Evolutionary conservation across 2,888 invertebrate species (phyloP).

Genomic region (Protodeltote pygarga): DNA sequence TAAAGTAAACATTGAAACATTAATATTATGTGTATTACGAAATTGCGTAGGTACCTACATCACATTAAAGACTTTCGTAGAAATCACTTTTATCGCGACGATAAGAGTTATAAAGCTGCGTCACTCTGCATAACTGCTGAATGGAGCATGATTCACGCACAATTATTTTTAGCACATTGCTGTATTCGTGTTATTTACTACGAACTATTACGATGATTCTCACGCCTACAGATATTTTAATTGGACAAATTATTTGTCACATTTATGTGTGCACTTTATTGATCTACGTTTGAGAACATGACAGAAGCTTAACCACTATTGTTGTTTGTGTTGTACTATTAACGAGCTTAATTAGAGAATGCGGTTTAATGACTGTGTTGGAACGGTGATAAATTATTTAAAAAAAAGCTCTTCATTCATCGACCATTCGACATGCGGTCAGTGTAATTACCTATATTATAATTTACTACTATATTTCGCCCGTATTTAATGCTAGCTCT

Average conservation of each 20-base stretch:
- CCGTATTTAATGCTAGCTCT: slow-evolving; percentile 46
- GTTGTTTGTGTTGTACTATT: not conserved
- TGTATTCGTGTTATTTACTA: slow-evolving; percentile 76
- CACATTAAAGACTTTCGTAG: slow-evolving; percentile 57
- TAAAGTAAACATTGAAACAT: slow-evolving; percentile 14
- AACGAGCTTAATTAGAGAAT: slow-evolving; percentile 1
- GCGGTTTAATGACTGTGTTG: slow-evolving; percentile 7
- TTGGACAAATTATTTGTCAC: slow-evolving; percentile 42
- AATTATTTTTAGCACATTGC: slow-evolving; percentile 74
- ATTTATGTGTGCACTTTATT: slow-evolving; percentile 25
- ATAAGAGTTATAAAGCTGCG: slow-evolving; percentile 67
- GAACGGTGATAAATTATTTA: slow-evolving; percentile 11
- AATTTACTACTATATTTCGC: slow-evolving; percentile 31
- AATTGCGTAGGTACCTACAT: slow-evolving; percentile 16
- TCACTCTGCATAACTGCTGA: slow-evolving; percentile 67
- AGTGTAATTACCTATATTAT: slow-evolving; percentile 33
- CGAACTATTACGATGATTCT: slow-evolving; percentile 70
- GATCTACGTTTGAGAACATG: slow-evolving; percentile 19
- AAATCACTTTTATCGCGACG: slow-evolving; percentile 58
- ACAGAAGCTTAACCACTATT: slow-evolving; percentile 1
- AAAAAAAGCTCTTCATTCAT: slow-evolving; percentile 10
- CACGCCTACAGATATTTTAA: slow-evolving; percentile 62
- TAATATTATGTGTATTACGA: slow-evolving; percentile 12
- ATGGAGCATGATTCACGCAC: slow-evolving; percentile 76
- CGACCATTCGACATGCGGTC: slow-evolving; percentile 18